These are phyloP conservation scores for Drosophila tristis DNA, from an alignment of 1,140 invertebrate genomes.

Conservation along the genomic window DNA sequence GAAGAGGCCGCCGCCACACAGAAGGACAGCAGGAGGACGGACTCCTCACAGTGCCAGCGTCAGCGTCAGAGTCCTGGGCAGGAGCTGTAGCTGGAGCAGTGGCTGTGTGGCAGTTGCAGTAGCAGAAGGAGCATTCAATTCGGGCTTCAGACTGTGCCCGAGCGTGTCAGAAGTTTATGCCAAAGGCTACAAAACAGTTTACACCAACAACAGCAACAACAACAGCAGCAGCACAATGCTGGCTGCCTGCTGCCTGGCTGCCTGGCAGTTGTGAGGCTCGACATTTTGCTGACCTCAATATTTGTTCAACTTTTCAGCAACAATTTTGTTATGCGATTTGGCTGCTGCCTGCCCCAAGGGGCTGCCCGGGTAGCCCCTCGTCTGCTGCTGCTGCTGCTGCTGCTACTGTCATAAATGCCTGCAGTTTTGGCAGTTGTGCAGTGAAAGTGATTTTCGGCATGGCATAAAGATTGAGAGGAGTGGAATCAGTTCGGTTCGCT, in stretches of 20 bases:
- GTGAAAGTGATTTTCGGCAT: constrained; percentile 69
- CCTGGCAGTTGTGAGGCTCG: constrained; percentile 26
- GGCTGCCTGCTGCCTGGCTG: constrained; percentile 11
- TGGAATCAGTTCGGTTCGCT: constrained; percentile 28
- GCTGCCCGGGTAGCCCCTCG: background rate
- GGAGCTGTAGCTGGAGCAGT: background rate
- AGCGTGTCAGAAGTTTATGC: constrained; percentile 72
- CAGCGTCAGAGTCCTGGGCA: constrained; percentile 10
- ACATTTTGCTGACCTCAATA: constrained; percentile 78
- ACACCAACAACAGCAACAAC: constrained; percentile 42
- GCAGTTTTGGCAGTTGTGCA: constrained; percentile 74
- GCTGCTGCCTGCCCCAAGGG: background rate
- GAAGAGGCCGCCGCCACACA: constrained; percentile 11
- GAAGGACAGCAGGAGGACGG: background rate
- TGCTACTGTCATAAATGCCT: constrained; percentile 72
- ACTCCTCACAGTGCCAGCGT: background rate
- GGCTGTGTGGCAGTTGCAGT: too few relatives aligned
- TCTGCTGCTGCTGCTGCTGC: background rate
- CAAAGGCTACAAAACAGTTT: constrained; percentile 75
- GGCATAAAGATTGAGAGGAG: background rate
- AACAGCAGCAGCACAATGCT: constrained; percentile 4
- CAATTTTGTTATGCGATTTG: constrained; percentile 77
- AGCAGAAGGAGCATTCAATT: too few relatives aligned
- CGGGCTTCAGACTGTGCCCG: constrained; percentile 26
- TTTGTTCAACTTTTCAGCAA: constrained; percentile 80